Base-by-base conservation (phyloP, 1,140 invertebrate genomes). In the Bombyx mandarina region DNA sequence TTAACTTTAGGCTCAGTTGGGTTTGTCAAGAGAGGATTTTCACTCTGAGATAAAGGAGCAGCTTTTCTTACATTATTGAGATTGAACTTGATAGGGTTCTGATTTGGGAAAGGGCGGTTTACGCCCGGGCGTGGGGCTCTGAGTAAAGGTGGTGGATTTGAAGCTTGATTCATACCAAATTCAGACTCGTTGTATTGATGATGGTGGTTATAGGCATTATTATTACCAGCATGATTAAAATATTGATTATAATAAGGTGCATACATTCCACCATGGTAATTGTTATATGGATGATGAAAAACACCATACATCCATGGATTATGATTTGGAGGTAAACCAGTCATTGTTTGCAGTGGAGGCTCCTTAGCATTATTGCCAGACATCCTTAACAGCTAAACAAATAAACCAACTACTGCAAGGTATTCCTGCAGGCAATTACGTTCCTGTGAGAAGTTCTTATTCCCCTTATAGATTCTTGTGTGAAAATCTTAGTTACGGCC, bases 1-100 rank as follows among this genome's bases (percentile, higher is more conserved):
- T 94, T 94, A 83, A 94, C 94, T 87, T 94, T 94, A 7, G 90
- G 88, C 26, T 88, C 89, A 51, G 89, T 90, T 60, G 90, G 91
- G 61, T 89, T 92, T 3, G 79, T 71, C 45, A 82, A 61, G 51
- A 88, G 74, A 12, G 85, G 85, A 68, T 88, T 88, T 67, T 79
- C 81, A 63, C 75, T 88, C 65, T 60, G 77, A 66, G 69, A 88
- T 82, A 69, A 84, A 69, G 65, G 90, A 65, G 67, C 84, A 77
- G 61, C 69, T 66, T 84, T 86, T 58, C 74, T 77, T 60, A 88
- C 82, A 69, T 88, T 89, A 65, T 91, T 91, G 56, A 90, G 86
- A 67, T 89, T 90, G 57, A 91, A 83, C 59, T 90, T 89, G 57
- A 91, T 91, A 43, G 90, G 89, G 45, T 89, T 79, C 66, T 90